Evolutionary conservation across 2,888 invertebrate species (phyloP).

Genomic region (Selenia dentaria): DNA sequence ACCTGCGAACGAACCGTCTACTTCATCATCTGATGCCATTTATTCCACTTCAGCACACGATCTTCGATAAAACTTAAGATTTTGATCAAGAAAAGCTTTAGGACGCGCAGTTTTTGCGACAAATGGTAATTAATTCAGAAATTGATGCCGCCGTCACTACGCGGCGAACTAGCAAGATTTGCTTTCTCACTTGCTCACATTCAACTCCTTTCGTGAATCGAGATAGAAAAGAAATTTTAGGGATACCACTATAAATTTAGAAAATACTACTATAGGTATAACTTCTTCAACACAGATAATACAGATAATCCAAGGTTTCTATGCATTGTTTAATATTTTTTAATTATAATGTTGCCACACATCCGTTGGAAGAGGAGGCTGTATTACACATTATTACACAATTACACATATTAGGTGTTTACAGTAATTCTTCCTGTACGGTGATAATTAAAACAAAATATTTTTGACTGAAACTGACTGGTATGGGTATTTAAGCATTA

Average conservation of each 20-base stretch:
- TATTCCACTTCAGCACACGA: constrained; percentile 70
- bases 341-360: no score
- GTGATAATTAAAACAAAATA: no score
- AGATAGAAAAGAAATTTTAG: constrained; percentile 53
- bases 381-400: no score
- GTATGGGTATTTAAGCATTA: no score
- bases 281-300: no score
- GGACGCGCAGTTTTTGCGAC: constrained; percentile 85
- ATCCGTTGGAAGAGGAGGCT: no score
- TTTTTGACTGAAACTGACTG: no score
- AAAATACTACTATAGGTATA: constrained; percentile 24
- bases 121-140: constrained; percentile 85
- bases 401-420: no score
- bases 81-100: constrained; percentile 78
- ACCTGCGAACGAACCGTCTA: constrained; percentile 95
- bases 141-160: constrained; percentile 84
- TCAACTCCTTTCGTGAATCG: constrained; percentile 38
- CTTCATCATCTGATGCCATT: constrained; percentile 95
- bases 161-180: constrained; percentile 64
- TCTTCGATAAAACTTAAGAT: constrained; percentile 61
- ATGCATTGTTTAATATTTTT: no score
- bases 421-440: no score
- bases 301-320: no score
- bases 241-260: constrained; percentile 21
- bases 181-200: constrained; percentile 62